Conservation (phyloP, 2,113 vertebrate genomes). For the Galeopterus variegatus region DNA sequence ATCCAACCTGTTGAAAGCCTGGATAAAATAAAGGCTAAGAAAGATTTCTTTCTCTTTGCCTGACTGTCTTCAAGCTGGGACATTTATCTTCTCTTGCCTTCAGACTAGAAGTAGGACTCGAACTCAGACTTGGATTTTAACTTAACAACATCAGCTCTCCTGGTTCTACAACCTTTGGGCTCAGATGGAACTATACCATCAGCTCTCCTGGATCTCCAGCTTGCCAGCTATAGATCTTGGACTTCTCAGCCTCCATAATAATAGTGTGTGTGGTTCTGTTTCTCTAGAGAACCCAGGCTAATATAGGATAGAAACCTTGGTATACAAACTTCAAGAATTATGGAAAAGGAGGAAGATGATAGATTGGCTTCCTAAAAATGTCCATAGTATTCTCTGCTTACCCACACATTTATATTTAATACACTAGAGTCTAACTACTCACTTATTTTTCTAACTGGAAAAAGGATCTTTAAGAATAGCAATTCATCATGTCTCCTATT, state of each 20-base stretch:
- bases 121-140: neutral
- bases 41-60: neutral
- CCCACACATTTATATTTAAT: neutral
- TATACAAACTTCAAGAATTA: constrained; percentile 33
- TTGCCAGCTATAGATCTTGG: neutral
- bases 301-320: neutral
- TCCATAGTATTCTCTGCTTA: neutral
- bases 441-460: constrained; percentile 16
- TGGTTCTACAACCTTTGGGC: neutral
- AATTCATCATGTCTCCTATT: neutral
- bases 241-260: neutral
- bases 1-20: neutral
- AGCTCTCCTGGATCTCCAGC: neutral
- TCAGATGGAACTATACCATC: neutral
- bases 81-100: neutral
- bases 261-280: neutral
- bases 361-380: neutral
- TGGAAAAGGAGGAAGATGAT: neutral
- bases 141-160: constrained; percentile 6
- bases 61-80: neutral
- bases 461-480: neutral
- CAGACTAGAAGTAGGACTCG: neutral
- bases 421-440: neutral
- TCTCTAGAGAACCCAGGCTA: constrained; percentile 34
- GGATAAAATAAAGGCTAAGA: constrained; percentile 30